A percentile compares a stretch with the other conserved stretches of the same genome.
These are phyloP conservation scores for Daubentonia madagascariensis DNA, from an alignment of 2,113 vertebrate species.

Conservation along the genomic window DNA sequence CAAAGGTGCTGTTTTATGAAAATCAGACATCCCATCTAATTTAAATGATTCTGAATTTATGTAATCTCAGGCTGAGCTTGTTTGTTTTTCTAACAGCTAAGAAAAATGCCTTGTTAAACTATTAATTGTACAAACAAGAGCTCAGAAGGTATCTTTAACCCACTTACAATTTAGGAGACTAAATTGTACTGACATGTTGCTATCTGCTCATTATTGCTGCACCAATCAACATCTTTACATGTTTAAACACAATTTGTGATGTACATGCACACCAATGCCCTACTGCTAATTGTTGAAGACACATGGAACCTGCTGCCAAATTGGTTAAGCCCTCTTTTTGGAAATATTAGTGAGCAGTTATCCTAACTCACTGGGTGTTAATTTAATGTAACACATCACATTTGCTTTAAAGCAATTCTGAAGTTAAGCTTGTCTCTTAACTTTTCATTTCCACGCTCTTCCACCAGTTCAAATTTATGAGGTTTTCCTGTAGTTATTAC, in stretches of 20 bases:
- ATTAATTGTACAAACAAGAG: background rate
- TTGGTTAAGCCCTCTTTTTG: background rate
- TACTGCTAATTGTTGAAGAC: background rate
- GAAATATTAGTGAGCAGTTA: background rate
- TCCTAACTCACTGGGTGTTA: background rate
- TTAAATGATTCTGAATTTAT: background rate
- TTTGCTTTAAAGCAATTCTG: background rate
- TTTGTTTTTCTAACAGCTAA: background rate
- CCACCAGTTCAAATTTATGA: background rate
- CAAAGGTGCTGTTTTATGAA: no score
- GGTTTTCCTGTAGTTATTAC: background rate
- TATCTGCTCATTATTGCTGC: background rate
- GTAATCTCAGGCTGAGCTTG: background rate
- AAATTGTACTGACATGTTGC: background rate
- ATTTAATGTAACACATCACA: background rate
- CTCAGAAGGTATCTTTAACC: background rate
- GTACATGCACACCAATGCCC: background rate
- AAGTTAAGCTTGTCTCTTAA: background rate
- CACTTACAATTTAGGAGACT: background rate
- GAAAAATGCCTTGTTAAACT: background rate
- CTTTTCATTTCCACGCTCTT: background rate
- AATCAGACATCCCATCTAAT: no score
- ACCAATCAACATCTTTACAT: background rate
- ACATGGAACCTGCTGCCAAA: background rate
- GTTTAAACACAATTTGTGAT: background rate